Evolutionary conservation across 2,113 vertebrate genomes (phyloP).

Genomic region (Trichomycterus rosablanca): DNA sequence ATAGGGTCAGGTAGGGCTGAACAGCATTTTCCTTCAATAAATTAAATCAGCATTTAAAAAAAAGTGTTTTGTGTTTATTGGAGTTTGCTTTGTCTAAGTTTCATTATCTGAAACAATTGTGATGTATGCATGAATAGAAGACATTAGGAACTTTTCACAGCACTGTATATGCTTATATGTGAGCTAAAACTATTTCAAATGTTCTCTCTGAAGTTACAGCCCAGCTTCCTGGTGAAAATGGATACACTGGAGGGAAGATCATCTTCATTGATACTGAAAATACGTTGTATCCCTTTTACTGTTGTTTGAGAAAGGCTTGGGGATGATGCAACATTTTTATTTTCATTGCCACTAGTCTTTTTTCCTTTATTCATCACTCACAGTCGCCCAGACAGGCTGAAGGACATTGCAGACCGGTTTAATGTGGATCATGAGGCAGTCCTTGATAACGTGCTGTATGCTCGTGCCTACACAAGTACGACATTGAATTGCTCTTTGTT

Average conservation of each 20-base stretch:
- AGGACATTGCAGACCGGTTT: conserved; percentile 91
- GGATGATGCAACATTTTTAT: conserved; percentile 19
- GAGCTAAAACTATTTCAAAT: no score
- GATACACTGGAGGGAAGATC: conserved; percentile 90
- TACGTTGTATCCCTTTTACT: conserved; percentile 90
- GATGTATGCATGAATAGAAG: no score
- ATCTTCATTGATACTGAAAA: conserved; percentile 98
- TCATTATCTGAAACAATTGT: no score
- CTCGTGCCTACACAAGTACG: conserved; percentile 94
- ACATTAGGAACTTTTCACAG: no score
- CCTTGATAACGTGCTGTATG: conserved; percentile 94
- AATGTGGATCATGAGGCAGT: conserved; percentile 89
- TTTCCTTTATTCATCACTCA: conserved; percentile 42
- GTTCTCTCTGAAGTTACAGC: conserved; percentile 77
- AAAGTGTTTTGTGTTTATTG: no score
- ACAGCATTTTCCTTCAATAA: no score
- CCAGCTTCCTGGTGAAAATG: conserved; percentile 85
- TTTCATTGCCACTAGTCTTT: not conserved
- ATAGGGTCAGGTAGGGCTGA: no score
- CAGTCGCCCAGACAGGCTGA: conserved; percentile 92
- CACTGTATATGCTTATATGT: no score
- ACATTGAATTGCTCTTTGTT: conserved; percentile 3
- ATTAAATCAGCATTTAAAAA: no score
- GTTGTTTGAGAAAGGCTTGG: not conserved
- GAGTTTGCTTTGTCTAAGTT: no score